Evolutionary conservation across 2,113 vertebrate species (phyloP), one percentile per base, ranked within the genome.

Genomic region (Anhinga anhinga): DNA sequence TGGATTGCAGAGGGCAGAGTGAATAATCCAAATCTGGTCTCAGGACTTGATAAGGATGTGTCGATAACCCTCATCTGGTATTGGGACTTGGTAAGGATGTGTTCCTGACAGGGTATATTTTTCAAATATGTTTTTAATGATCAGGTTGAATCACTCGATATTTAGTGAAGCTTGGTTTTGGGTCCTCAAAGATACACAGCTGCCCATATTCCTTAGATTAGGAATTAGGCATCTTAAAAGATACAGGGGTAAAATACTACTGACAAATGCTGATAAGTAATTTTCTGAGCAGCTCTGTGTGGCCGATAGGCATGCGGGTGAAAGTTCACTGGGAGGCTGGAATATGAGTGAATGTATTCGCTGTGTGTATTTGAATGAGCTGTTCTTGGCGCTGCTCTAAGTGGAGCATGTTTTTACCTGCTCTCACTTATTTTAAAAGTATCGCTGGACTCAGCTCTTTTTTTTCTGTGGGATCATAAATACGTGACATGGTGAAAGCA

Each of bases 381-480:
- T 94, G 74, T 78, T 81, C 80, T 63, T 83, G 93, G 59, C 7
- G 0, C 38, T 63, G 63, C 42, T 71, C 8, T 78, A 63, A 36
- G 67, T 20, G 5, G 34, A 92, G 50, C 95, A 14, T 38, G 76
- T 81, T 93, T 95, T 69, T 80, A 93, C 95, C 88, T 96, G 95
- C 90, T 93, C 59, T 88, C n/a, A 34, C 61, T 86, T 81, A 69
- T 69, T 86, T 92, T 74, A 67, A 77, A 96, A 82, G 38, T 67
- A 56, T 83, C 11, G 10, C 82, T 86, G 74, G 61, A 92, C 82
- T 93, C 76, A 69, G 67, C 63, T 90, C 5, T 53, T 77, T 65
- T 78, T 58, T 38, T 22, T 40, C 42, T 86, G 26, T 90, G 52
- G 72, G 59, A 81, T 92, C 45, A 52, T 45, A 83, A 80, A 93